These are phyloP conservation scores for Griposia aprilina DNA, from an alignment of 2,888 invertebrate genomes.

Conservation along the genomic window DNA sequence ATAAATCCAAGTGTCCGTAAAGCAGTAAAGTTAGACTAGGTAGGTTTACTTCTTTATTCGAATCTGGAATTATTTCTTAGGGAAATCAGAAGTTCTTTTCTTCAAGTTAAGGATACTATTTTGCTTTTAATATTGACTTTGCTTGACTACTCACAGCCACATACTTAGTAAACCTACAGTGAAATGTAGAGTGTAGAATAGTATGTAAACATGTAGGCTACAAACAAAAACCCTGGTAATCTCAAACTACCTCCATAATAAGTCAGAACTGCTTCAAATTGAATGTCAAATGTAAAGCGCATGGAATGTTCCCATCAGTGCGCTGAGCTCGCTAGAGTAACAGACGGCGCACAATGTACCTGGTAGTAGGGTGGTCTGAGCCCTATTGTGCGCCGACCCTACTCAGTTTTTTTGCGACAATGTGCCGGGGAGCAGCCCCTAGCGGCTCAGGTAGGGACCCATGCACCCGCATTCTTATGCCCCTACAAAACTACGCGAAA, in stretches of 20 bases:
- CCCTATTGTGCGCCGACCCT: conserved; percentile 86
- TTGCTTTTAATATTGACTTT: neutral
- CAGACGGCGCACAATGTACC: conserved; percentile 73
- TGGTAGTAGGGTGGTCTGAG: conserved; percentile 74
- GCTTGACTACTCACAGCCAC: neutral
- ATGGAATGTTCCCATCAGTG: conserved; percentile 52
- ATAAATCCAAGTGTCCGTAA: conserved; percentile 12
- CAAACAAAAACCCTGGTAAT: neutral
- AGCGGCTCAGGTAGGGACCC: conserved; percentile 85
- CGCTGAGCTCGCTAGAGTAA: conserved; percentile 55
- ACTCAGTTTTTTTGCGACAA: conserved; percentile 86
- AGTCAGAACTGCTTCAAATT: conserved; percentile 16
- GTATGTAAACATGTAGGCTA: neutral
- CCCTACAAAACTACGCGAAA: conserved; percentile 62
- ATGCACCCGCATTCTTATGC: conserved; percentile 77
- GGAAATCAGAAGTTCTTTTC: neutral
- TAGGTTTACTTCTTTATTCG: neutral
- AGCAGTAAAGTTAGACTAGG: neutral
- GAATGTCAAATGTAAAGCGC: conserved; percentile 36
- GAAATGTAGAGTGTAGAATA: neutral
- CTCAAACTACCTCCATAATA: conserved; percentile 15
- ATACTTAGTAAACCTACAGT: neutral
- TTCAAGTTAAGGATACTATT: neutral
- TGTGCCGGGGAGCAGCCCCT: conserved; percentile 83
- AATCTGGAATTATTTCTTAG: neutral